Base-by-base conservation (phyloP, 2,888 invertebrate species). In the Coelinius sp. region DNA sequence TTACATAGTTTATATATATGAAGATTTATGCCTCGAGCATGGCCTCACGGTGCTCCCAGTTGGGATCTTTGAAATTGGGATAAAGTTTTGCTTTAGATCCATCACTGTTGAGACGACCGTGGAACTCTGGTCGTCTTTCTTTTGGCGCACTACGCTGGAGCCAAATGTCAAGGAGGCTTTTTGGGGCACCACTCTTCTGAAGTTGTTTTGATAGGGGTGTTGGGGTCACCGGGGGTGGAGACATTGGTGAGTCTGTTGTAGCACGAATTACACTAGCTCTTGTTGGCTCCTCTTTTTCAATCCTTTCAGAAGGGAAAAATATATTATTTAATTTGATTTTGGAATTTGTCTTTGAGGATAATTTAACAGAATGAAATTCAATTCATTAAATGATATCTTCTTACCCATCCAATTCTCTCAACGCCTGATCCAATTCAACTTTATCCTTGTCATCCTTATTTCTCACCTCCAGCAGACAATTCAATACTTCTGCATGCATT, bases 231-330 rank as follows among this genome's bases (percentile, higher is more conserved):
- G 93, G 92, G 0, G 94, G 94, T 0, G 95, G 95, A 0, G 96
- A 96, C 86, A 95, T 91, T 0, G 95, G 95, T 0, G 95, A 95
- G 85, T 96, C 96, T 0, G 95, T 95, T 0, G 94, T 95, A 1
- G 95, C 94, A 64, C 95, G 89, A 73, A 93, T 91, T 0, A 92
- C 90, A 65, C 86, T 89, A 2, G 89, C 91, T 7, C 91, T 89
- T 0, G 89, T 88, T 46, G 79, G 79, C 25, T 88, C 88, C 46
- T 85, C 86, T 70, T 88, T 88, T 12, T 84, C 84, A 17, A 88
- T 75, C 1, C 86, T 86, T n/a, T n/a, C n/a, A n/a, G n/a, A n/a
- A n/a, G n/a, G n/a, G n/a, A n/a, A n/a, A n/a, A n/a, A n/a, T n/a
- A n/a, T n/a, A n/a, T 56, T 35, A 73, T 70, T 73, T n/a, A 35